These are phyloP conservation scores for Anarhynchus alexandrinus DNA, from an alignment of 2,113 vertebrate species.

Conservation along the genomic window DNA sequence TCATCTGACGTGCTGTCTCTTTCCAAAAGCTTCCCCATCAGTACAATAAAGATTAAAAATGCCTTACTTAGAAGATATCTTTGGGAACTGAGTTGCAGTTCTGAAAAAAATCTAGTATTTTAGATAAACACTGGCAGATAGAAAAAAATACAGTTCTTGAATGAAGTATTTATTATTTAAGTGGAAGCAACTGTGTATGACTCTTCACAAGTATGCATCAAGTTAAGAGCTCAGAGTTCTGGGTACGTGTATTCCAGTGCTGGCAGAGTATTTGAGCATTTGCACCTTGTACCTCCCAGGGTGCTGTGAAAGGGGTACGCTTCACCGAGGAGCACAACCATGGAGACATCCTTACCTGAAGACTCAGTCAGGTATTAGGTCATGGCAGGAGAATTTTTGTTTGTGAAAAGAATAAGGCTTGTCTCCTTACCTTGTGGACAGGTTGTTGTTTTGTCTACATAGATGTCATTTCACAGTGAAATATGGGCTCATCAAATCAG, in stretches of 20 bases:
- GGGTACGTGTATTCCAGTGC: rapidly evolving
- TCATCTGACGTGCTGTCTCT: neutral
- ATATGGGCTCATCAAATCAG: neutral
- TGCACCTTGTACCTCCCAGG: neutral
- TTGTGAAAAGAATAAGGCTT: neutral
- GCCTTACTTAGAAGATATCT: neutral
- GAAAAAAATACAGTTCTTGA: rapidly evolving
- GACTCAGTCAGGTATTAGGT: neutral
- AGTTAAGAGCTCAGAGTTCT: neutral
- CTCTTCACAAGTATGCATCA: neutral
- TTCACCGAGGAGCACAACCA: neutral
- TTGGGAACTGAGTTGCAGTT: neutral
- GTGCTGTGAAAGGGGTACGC: neutral
- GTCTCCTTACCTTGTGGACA: neutral
- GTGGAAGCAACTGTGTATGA: neutral
- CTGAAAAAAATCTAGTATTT: neutral
- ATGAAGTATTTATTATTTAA: neutral
- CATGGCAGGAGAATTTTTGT: neutral
- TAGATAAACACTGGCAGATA: neutral
- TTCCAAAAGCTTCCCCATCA: neutral
- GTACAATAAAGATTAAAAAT: neutral
- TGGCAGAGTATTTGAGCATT: neutral
- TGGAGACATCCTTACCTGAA: neutral
- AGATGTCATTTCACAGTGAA: neutral
- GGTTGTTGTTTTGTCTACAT: neutral